These are phyloP conservation scores for Leptopilina clavipes DNA, from an alignment of 1,140 invertebrate species.

Conservation along the genomic window DNA sequence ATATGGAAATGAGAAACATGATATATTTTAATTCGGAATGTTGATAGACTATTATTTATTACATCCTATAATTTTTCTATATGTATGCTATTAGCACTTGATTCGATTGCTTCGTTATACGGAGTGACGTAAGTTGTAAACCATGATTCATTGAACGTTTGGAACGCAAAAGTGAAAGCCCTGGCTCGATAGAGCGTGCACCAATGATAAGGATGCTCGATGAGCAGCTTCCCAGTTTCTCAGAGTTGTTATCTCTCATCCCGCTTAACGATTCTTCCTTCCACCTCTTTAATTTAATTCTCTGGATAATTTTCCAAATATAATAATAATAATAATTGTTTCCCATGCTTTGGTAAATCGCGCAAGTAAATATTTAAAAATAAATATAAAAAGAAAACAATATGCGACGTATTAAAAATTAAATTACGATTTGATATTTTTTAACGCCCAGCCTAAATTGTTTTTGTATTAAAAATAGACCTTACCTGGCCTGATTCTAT, in stretches of 20 bases:
- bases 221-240: conserved; percentile 4
- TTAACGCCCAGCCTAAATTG: too few relatives aligned
- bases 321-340: neutral
- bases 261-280: neutral
- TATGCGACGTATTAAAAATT: too few relatives aligned
- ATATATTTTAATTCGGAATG: too few relatives aligned
- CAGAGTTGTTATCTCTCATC: conserved; percentile 8
- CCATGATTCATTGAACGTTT: neutral
- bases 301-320: neutral
- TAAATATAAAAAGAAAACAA: too few relatives aligned
- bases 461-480: too few relatives aligned
- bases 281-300: conserved; percentile 1
- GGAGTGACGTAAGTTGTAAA: conserved; percentile 11
- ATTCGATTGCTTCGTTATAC: conserved; percentile 12
- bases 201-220: conserved; percentile 1
- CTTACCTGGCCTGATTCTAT: too few relatives aligned
- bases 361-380: too few relatives aligned
- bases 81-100: neutral
- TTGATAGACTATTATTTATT: too few relatives aligned
- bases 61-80: neutral
- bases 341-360: too few relatives aligned
- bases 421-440: too few relatives aligned
- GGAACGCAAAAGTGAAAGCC: conserved; percentile 6
- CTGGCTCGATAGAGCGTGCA: conserved; percentile 18
- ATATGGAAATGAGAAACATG: too few relatives aligned